These are phyloP conservation scores for Sepiola atlantica DNA, from an alignment of 2,888 invertebrate species.

Conservation along the genomic window DNA sequence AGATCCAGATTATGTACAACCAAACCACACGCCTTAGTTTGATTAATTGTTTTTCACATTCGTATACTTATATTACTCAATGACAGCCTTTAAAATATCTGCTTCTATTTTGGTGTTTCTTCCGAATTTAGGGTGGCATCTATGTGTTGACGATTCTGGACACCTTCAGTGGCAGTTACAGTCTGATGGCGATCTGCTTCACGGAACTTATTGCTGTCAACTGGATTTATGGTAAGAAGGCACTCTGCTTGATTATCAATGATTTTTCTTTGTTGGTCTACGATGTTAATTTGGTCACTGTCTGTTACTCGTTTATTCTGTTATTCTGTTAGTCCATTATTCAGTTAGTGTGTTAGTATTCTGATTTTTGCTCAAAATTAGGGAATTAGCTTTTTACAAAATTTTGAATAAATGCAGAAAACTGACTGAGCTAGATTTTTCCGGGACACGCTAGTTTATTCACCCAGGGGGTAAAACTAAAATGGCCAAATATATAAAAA, in stretches of 20 bases:
- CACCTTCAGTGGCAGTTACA: conserved; percentile 54
- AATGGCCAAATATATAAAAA: too few relatives aligned
- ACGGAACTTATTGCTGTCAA: conserved; percentile 54
- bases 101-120: neutral
- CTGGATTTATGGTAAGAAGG: conserved; percentile 58
- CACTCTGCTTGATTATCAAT: neutral
- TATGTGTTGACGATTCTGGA: conserved; percentile 56
- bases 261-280: neutral
- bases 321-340: neutral
- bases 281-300: neutral
- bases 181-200: conserved; percentile 53
- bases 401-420: conserved; percentile 61
- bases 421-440: too few relatives aligned
- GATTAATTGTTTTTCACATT: too few relatives aligned
- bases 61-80: too few relatives aligned
- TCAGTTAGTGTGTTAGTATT: too few relatives aligned
- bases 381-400: conserved; percentile 51
- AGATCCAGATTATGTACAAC: too few relatives aligned
- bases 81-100: neutral
- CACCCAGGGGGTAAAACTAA: too few relatives aligned
- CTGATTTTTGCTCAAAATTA: neutral
- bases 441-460: too few relatives aligned
- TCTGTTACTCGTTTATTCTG: neutral
- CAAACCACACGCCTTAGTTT: too few relatives aligned
- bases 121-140: conserved; percentile 54